Evolutionary conservation across 53 echinoderm and acorn worm genomes (phyloP).

Genomic region (Luidia sarsii): DNA sequence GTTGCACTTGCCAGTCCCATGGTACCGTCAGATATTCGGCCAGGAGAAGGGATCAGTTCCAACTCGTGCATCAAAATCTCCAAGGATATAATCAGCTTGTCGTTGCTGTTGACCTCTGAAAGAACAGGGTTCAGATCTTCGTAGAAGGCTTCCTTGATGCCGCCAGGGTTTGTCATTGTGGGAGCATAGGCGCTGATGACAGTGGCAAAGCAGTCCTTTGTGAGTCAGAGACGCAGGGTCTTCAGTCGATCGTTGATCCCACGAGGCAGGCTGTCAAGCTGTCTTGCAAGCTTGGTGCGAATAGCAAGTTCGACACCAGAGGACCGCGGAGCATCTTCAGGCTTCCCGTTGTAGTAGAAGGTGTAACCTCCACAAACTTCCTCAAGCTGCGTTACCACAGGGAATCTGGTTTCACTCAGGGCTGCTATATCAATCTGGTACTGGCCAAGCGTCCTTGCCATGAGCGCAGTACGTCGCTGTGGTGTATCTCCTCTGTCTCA

Average conservation of each 20-base stretch:
- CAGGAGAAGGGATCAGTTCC: no score
- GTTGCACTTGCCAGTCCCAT: slow-evolving; percentile 28
- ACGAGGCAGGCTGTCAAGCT: slow-evolving; percentile 6
- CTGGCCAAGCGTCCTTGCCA: slow-evolving; percentile 5
- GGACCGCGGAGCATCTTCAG: neutral
- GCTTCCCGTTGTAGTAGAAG: slow-evolving; percentile 35
- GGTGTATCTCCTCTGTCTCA: slow-evolving; percentile 7
- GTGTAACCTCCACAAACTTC: slow-evolving; percentile 35
- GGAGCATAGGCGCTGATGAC: slow-evolving; percentile 36
- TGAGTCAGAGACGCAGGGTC: neutral
- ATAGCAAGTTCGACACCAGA: slow-evolving; percentile 30
- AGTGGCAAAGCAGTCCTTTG: slow-evolving; percentile 2
- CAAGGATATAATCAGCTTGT: slow-evolving; percentile 16
- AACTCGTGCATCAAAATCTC: slow-evolving; percentile 19
- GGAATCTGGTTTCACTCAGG: slow-evolving; percentile 27
- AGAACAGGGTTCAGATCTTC: neutral
- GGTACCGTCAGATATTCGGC: neutral
- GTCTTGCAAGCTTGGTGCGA: neutral
- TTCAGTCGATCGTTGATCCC: slow-evolving; percentile 3
- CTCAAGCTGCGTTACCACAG: slow-evolving; percentile 5
- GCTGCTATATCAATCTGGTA: slow-evolving; percentile 40
- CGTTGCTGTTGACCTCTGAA: neutral
- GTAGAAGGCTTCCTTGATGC: slow-evolving; percentile 9
- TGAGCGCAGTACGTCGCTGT: slow-evolving; percentile 11
- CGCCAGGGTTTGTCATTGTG: slow-evolving; percentile 46